phyloP scores from a whole-genome alignment of 2,888 invertebrate species.

The Phymatocera aterrima region DNA sequence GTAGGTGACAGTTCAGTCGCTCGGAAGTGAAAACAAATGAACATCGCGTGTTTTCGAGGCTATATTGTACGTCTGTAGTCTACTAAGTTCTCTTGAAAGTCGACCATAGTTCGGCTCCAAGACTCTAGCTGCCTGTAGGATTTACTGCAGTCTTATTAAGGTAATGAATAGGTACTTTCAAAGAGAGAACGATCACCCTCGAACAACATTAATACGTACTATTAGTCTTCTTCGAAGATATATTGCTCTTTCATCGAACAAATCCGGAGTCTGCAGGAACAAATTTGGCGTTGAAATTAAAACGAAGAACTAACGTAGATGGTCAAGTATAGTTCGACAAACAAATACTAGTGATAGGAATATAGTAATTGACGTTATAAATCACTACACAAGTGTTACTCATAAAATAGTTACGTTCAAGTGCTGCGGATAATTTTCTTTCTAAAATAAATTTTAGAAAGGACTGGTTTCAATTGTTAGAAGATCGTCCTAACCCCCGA shows the following conservation, averaged over 20 bases:
- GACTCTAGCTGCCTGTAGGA: not conserved
- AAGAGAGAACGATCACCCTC: not conserved
- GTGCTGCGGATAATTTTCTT: not conserved
- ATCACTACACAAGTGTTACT: slow-evolving; percentile 6
- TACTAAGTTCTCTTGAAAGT: slow-evolving; percentile 2
- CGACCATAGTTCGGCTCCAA: not conserved
- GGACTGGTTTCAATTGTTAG: not conserved
- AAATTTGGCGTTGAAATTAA: too few species aligned
- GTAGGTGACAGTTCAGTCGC: slow-evolving; percentile 29
- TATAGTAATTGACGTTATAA: not conserved
- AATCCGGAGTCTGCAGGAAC: too few species aligned
- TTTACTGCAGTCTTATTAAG: slow-evolving; percentile 15
- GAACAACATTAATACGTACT: not conserved
- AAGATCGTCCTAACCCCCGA: not conserved
- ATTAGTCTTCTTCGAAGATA: not conserved
- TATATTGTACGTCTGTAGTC: not conserved
- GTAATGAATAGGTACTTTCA: slow-evolving; percentile 11
- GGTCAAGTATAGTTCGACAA: not conserved
- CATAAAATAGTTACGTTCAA: not conserved
- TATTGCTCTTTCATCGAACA: not conserved
- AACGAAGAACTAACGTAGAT: not conserved
- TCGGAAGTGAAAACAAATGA: slow-evolving; percentile 39
- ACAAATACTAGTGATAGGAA: not conserved
- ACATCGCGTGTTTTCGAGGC: slow-evolving; percentile 35
- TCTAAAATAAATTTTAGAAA: not conserved